A percentile compares a stretch with the other conserved stretches of the same genome.
These are phyloP conservation scores for Drosophila fuyamai DNA, from an alignment of 1,140 invertebrate genomes.

Conservation along the genomic window DNA sequence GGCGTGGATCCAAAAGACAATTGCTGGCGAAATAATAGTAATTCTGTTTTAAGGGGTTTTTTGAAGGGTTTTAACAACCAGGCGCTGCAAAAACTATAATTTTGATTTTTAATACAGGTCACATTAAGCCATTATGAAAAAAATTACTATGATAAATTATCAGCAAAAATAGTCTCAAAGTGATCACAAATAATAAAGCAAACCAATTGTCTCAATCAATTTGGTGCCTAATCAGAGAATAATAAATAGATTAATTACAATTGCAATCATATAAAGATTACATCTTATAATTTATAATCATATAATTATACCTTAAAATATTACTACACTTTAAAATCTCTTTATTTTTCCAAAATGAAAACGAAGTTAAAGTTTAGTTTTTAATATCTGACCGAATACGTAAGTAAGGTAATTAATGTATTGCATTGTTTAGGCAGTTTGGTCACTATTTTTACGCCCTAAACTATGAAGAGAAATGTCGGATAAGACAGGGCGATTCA, in stretches of 20 bases:
- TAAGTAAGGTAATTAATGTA: no score
- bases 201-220: not conserved
- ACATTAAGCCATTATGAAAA: no score
- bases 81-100: not conserved
- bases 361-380: no score
- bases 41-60: not conserved
- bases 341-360: no score
- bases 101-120: no score
- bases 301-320: no score
- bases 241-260: not conserved
- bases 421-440: not conserved
- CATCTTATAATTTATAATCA: not conserved
- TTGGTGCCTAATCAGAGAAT: not conserved
- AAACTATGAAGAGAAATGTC: not conserved
- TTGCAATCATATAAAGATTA: not conserved
- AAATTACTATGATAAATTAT: no score
- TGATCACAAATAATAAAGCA: not conserved
- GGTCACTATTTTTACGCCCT: not conserved
- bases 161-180: not conserved
- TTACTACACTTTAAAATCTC: no score
- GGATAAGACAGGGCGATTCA: not conserved
- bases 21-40: not conserved
- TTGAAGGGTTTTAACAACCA: not conserved
- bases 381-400: no score
- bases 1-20: slow-evolving; percentile 12